Conservation (phyloP, 1,140 invertebrate species). For the Helicoverpa zea region DNA sequence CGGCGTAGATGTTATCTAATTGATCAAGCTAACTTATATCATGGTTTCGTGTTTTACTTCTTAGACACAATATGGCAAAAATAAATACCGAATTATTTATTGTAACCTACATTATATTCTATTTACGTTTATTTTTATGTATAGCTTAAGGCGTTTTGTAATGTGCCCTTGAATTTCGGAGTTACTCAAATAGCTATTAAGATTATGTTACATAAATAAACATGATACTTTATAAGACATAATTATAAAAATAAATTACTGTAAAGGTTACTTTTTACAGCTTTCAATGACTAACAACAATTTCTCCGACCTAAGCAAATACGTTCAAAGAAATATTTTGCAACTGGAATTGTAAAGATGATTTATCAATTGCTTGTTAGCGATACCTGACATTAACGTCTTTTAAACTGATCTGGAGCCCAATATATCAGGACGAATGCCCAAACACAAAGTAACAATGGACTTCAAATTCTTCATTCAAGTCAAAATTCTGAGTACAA, state of each 20-base stretch:
- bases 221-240: no score
- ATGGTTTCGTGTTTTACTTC: constrained; percentile 38
- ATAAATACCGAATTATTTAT: constrained; percentile 17
- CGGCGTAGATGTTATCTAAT: constrained; percentile 34
- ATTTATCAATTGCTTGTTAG: constrained; percentile 36
- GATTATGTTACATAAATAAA: no score
- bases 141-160: neutral
- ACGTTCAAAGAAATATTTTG: neutral
- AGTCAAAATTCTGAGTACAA: constrained; percentile 31
- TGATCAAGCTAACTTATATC: constrained; percentile 28
- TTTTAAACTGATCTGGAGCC: constrained; percentile 18
- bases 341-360: neutral
- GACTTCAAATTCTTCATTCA: constrained; percentile 23
- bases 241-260: no score
- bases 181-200: no score
- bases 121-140: constrained; percentile 1
- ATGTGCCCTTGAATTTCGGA: neutral
- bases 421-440: constrained; percentile 6
- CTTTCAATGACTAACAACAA: neutral
- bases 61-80: constrained; percentile 50
- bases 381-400: constrained; percentile 39
- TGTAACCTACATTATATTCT: neutral
- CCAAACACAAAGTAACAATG: constrained; percentile 26
- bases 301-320: neutral
- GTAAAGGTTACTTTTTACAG: no score